Evolutionary conservation across 2,113 vertebrate species (phyloP).

Genomic region (Ctenomys sociabilis): DNA sequence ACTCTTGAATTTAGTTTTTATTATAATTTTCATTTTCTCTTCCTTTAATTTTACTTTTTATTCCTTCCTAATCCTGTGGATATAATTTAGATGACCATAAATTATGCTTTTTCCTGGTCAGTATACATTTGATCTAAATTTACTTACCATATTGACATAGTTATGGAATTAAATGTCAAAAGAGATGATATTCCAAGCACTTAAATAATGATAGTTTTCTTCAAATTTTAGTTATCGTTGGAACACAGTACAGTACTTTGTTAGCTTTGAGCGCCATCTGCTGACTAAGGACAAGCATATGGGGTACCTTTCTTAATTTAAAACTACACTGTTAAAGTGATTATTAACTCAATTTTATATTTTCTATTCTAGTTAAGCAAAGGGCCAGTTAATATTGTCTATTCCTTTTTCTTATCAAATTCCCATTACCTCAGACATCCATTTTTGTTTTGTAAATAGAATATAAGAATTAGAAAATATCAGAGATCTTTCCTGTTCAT

Average conservation of each 20-base stretch:
- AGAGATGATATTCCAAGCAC: not conserved
- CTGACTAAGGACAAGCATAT: slow-evolving; percentile 40
- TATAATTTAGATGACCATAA: not conserved
- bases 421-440: not conserved
- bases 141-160: not conserved
- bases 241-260: not conserved
- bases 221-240: slow-evolving; percentile 29
- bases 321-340: not conserved
- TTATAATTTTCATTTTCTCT: slow-evolving; percentile 43
- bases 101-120: not conserved
- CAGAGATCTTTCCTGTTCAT: not conserved
- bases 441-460: slow-evolving; percentile 46
- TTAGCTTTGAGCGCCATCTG: slow-evolving; percentile 75
- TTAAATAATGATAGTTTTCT: slow-evolving; percentile 4
- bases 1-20: slow-evolving; percentile 31
- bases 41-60: slow-evolving; percentile 51
- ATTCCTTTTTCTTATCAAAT: not conserved
- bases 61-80: not conserved
- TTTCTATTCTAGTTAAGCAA: slow-evolving; percentile 16
- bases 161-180: not conserved
- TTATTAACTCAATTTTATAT: slow-evolving; percentile 18
- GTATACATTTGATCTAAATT: not conserved
- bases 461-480: not conserved
- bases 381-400: not conserved
- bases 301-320: not conserved